Base-by-base conservation (phyloP, 2,888 invertebrate species). In the Amphipyra berbera region DNA sequence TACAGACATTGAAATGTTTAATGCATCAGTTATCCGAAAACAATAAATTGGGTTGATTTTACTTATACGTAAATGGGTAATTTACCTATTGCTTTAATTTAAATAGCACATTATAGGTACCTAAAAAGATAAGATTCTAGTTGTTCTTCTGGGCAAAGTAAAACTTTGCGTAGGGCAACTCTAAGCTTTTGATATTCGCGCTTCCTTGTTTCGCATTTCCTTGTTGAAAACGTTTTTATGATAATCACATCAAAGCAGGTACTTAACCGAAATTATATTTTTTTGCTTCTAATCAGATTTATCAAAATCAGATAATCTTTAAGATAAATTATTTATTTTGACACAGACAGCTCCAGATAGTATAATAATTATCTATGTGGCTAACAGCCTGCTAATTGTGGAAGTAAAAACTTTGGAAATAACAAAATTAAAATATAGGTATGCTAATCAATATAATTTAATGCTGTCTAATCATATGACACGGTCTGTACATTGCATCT, bases 301-400 rank as follows among this genome's bases (percentile, higher is more conserved):
- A 55, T 41, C 30, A n/a, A 14, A 35, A 67, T 67, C 21, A 15
- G 42, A 53, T 48, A 44, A 40, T 52, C 21, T 38, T 21, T 13
- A 13, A 40, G n/a, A 8, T 48, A 41, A 27, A 15, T 33, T 38
- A 58, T 9, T 2, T 15, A 33, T 49, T 45, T 50, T 41, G 2
- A 53, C 9, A 38, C 52, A 48, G 33, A 8, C 14, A 47, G 42
- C 49, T 69, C 42, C 42, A 15, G 52, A 69, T 50, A 37, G 41
- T 30, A 30, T 30, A 30, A 30, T 30, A 30, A 2, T 41, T 13
- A 44, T 63, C 30, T 30, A 15, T 27, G 12, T 10, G 40, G 2
- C n/a, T 13, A 40, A 50, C 10, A 50, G 35, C 10, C 21, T 37
- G 1, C 21, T 67, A 27, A 66, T 42, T 47, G 14, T n/a, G 13